Evolutionary conservation across 2,113 vertebrate species (phyloP), one percentile per base, ranked within the genome.

Genomic region (Mustela lutreola): DNA sequence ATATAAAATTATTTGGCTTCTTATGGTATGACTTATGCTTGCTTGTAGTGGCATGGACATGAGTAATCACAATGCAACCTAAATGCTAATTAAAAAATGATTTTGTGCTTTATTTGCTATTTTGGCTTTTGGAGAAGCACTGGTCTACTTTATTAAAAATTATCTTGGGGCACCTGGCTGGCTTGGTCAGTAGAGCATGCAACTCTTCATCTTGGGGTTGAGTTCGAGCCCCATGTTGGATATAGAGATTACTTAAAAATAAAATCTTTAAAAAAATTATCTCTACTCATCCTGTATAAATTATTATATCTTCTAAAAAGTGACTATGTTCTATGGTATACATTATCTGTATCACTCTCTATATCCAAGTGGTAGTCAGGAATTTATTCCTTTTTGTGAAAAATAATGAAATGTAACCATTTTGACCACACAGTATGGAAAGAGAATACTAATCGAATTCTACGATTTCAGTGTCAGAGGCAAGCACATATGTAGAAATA

Each of bases 361-460:
- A 3, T n/a, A 45, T 36, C 75, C 58, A 84, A 76, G 18, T 36
- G 45, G 19, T 3, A 85, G 42, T 92, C 1, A 81, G n/a, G n/a
- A 58, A 62, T 63, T 76, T 89, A 82, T 97, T 92, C 22, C 19
- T 81, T 60, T 60, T 84, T 82, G 15, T 19, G 19, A 89, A 28
- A 33, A 71, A n/a, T 79, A 75, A 18, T 53, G n/a, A 94, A 58
- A 50, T 11, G 4, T 39, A 60, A 33, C 45, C n/a, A 31, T 53
- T 70, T 65, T 39, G 14, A 67, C 65, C 19, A 11, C 4, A 5
- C 1, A 15, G 7, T n/a, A 42, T 82, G 85, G 53, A 94, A 90
- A 45, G 28, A 53, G 11, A 79, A 9, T n/a, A 62, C 28, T 73
- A n/a, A 48, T 10, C 36, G 31, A 56, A 26, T 91, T 31, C 83